Conservation (phyloP, 2,888 invertebrate genomes). For the Elegia similella region DNA sequence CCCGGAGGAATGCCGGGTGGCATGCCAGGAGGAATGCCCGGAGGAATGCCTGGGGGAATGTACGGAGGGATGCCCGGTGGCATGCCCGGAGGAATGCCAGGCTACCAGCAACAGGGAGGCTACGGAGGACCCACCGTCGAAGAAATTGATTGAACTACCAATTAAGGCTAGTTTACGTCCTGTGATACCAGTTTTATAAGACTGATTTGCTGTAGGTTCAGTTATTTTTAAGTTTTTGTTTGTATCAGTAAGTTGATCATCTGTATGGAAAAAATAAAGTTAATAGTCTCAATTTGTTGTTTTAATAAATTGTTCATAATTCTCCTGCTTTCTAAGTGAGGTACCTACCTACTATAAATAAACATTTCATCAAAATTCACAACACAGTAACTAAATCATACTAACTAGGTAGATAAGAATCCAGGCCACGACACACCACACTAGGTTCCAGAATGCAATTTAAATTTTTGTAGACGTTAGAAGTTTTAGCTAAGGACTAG, state of each 20-base stretch:
- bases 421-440: too few species aligned
- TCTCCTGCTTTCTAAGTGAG: too few species aligned
- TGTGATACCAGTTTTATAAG: background rate
- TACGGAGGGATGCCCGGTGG: background rate
- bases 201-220: background rate
- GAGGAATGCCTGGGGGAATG: background rate
- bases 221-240: background rate
- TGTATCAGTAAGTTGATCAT: background rate
- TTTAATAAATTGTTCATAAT: too few species aligned
- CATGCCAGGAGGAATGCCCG: background rate
- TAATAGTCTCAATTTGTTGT: background rate
- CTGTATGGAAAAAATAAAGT: background rate
- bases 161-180: too few species aligned
- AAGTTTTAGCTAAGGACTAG: too few species aligned
- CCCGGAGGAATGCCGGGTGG: slow-evolving; percentile 19
- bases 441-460: too few species aligned
- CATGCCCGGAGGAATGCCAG: background rate
- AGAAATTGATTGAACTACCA: background rate
- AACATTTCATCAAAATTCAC: too few species aligned
- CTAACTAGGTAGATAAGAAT: too few species aligned
- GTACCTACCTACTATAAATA: too few species aligned
- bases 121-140: slow-evolving; percentile 3
- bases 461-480: too few species aligned
- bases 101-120: slow-evolving; percentile 4
- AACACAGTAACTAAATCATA: too few species aligned